Conservation (phyloP, 2,797 vertebrate species). For the Scolopax rusticola region DNA sequence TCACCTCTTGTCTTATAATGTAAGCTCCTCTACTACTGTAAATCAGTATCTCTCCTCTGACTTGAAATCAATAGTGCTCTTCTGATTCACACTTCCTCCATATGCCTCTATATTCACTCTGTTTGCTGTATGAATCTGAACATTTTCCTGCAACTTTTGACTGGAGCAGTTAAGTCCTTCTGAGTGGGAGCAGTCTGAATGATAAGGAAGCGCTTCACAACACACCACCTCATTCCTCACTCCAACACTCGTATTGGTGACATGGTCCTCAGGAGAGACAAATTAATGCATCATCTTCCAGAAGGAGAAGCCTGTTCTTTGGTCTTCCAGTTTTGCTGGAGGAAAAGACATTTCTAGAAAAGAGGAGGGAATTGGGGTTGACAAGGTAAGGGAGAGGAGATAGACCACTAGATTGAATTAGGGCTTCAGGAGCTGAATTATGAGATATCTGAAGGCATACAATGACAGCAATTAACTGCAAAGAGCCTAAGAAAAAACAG, state of each 20-base stretch:
- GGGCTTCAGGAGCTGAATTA: not conserved
- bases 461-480: not conserved
- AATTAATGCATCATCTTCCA: not conserved
- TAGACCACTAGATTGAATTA: not conserved
- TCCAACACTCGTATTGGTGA: not conserved
- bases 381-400: not conserved
- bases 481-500: not conserved
- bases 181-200: not conserved
- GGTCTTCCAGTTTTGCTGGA: not conserved
- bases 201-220: not conserved
- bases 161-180: not conserved
- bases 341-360: not conserved
- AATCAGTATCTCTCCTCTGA: not conserved
- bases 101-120: not conserved
- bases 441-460: not conserved
- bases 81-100: not conserved
- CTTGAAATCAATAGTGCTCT: not conserved
- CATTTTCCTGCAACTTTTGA: not conserved
- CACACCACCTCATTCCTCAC: not conserved
- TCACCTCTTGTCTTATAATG: not conserved
- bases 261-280: not conserved
- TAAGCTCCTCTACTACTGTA: not conserved
- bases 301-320: not conserved
- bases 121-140: not conserved
- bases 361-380: rapidly evolving